Evolutionary conservation across 2,113 vertebrate species (phyloP).

Genomic region (Orientallactaga bullata): DNA sequence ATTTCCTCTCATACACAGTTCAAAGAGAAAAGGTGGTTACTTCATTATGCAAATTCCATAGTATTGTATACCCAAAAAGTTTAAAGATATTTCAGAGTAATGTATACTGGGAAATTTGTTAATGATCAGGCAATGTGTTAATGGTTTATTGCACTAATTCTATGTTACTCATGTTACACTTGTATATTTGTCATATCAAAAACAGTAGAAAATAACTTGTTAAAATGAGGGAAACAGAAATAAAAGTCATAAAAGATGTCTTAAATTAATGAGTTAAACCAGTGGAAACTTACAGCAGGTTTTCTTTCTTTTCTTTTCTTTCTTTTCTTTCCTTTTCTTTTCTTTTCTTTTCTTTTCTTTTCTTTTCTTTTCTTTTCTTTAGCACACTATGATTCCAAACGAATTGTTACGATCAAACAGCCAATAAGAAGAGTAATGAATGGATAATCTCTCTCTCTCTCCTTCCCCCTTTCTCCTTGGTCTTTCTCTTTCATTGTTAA

Average conservation of each 20-base stretch:
- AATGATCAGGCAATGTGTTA: constrained; percentile 17
- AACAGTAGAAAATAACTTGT: constrained; percentile 25
- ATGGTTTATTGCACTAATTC: not conserved
- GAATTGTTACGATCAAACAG: constrained; percentile 4
- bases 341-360: too few species aligned
- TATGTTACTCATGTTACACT: not conserved
- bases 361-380: too few species aligned
- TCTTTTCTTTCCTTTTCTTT: too few species aligned
- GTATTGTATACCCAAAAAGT: not conserved
- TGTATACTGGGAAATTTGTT: not conserved
- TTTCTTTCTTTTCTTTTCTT: too few species aligned
- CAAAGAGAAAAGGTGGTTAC: not conserved
- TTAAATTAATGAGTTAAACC: constrained; percentile 20
- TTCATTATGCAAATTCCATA: not conserved
- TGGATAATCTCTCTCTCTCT: not conserved
- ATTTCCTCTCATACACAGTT: constrained; percentile 10
- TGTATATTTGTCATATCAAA: not conserved
- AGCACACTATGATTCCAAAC: not conserved
- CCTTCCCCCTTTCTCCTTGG: not conserved
- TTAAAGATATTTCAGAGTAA: not conserved
- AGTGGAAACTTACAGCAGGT: constrained; percentile 13
- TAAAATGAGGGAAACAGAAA: not conserved
- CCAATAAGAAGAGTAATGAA: not conserved
- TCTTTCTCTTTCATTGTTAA: not conserved
- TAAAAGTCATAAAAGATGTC: not conserved